phyloP scores from a whole-genome alignment of 2,797 vertebrate genomes.

The Setipinna tenuifilis region DNA sequence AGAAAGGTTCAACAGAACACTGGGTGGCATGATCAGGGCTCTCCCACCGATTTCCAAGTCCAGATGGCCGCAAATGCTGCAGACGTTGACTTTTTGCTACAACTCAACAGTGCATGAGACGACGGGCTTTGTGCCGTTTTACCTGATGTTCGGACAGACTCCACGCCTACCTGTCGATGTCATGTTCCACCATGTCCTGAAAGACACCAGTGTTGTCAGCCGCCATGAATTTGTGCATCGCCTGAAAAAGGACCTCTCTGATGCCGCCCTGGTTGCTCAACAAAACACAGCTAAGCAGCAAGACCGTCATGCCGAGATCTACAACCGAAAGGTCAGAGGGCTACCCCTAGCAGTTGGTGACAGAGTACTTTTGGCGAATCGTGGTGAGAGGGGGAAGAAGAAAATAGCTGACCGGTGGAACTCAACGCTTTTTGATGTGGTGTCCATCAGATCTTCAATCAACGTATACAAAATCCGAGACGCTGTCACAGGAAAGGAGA shows the following conservation, averaged over 20 bases:
- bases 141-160: conserved; percentile 23
- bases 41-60: conserved; percentile 15
- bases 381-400: conserved; percentile 34
- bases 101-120: conserved; percentile 24
- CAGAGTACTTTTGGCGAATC: conserved; percentile 28
- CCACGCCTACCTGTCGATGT: conserved; percentile 24
- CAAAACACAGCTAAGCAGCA: background rate
- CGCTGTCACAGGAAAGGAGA: conserved; percentile 1
- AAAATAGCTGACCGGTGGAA: conserved; percentile 45
- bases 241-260: conserved; percentile 12
- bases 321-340: conserved; percentile 36
- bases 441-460: conserved; percentile 24
- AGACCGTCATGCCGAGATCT: conserved; percentile 22
- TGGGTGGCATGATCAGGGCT: conserved; percentile 27
- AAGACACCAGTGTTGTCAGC: conserved; percentile 8
- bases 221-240: background rate
- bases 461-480: conserved; percentile 38
- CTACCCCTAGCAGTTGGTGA: conserved; percentile 26
- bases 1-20: conserved; percentile 29
- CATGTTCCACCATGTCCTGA: conserved; percentile 23
- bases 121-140: conserved; percentile 10
- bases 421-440: conserved; percentile 28
- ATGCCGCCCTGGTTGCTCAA: conserved; percentile 22
- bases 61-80: conserved; percentile 27
- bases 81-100: conserved; percentile 23